A percentile compares a stretch with the other conserved stretches of the same genome.
These are phyloP conservation scores for Eulemur mongoz DNA, from an alignment of 2,797 vertebrate species.

Conservation along the genomic window DNA sequence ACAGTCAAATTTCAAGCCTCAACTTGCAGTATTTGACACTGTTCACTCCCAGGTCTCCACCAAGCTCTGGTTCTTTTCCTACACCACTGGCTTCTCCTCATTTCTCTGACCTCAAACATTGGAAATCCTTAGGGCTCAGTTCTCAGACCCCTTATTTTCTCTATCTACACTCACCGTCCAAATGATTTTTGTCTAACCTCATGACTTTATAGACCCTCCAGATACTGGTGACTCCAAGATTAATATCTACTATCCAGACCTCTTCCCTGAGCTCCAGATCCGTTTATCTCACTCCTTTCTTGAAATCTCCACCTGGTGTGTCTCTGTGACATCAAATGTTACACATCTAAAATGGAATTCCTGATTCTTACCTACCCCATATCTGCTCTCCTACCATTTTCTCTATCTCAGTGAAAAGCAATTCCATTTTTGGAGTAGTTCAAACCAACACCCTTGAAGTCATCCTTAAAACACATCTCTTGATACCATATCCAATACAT, in stretches of 20 bases:
- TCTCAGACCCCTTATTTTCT: background rate
- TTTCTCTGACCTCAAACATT: slow-evolving; percentile 1
- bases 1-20: background rate
- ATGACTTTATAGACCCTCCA: background rate
- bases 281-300: background rate
- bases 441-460: background rate
- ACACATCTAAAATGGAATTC: background rate
- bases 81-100: background rate
- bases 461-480: background rate
- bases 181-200: background rate
- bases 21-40: background rate
- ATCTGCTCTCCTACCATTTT: background rate
- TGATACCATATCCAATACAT: background rate
- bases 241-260: background rate
- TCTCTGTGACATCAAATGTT: background rate
- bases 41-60: background rate
- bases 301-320: background rate
- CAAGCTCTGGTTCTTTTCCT: background rate
- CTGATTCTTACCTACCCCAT: background rate
- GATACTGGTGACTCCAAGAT: background rate
- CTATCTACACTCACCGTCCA: background rate
- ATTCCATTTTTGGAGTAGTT: background rate
- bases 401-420: background rate
- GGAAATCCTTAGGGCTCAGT: background rate
- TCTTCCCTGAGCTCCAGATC: background rate